Conservation (phyloP, 2,888 invertebrate species). For the Anarsia innoxiella region DNA sequence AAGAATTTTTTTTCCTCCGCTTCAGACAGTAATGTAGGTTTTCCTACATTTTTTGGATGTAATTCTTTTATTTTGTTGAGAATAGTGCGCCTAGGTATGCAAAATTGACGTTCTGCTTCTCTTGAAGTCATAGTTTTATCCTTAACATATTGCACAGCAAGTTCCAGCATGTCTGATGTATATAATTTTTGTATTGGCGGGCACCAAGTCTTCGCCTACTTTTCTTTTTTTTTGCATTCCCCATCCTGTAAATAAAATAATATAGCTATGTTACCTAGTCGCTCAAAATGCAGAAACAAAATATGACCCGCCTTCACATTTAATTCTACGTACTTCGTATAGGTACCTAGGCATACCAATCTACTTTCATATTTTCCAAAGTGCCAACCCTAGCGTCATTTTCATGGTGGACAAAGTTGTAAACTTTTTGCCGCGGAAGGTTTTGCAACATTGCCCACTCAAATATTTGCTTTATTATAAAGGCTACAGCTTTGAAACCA, state of each 20-base stretch:
- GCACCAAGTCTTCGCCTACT: neutral
- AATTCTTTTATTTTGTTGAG: neutral
- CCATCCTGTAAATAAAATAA: neutral
- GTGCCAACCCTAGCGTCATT: no score
- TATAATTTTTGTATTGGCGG: conserved; percentile 7
- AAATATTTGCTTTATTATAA: neutral
- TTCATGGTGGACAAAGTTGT: no score
- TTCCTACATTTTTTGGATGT: neutral
- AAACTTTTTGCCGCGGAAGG: no score
- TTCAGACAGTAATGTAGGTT: neutral
- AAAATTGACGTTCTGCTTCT: neutral
- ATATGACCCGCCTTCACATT: neutral
- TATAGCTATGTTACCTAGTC: neutral
- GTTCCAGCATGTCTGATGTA: neutral
- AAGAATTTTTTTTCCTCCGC: neutral
- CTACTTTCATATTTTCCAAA: no score
- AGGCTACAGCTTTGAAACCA: neutral
- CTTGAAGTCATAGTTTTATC: neutral
- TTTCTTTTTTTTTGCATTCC: neutral
- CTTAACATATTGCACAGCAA: neutral
- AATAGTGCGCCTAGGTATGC: neutral
- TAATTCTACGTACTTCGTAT: neutral
- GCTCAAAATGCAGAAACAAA: neutral
- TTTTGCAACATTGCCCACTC: neutral
- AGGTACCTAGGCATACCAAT: no score